These are phyloP conservation scores for Apeltes quadracus DNA, from an alignment of 2,113 vertebrate genomes.

Conservation along the genomic window DNA sequence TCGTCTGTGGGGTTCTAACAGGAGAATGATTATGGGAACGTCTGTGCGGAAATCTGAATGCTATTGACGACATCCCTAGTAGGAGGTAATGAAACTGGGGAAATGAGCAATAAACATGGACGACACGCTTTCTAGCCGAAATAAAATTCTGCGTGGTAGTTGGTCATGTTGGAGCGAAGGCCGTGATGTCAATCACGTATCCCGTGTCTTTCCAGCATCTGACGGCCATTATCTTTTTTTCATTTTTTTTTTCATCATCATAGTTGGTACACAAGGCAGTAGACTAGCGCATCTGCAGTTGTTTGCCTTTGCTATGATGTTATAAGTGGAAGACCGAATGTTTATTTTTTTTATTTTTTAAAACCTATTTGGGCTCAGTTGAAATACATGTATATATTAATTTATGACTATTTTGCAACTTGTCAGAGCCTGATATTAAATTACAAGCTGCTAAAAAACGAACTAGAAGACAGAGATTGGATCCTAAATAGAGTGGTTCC, in stretches of 20 bases:
- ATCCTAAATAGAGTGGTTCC: too few relatives aligned
- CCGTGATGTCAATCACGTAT: conserved; percentile 22
- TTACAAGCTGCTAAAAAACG: neutral
- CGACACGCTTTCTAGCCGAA: conserved; percentile 25
- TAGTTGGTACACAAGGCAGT: conserved; percentile 14
- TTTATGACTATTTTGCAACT: neutral
- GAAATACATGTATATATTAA: neutral
- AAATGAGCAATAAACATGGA: neutral
- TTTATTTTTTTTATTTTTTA: neutral
- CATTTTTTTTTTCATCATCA: conserved; percentile 52
- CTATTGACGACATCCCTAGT: conserved; percentile 29
- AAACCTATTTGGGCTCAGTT: neutral
- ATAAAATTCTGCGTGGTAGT: conserved; percentile 12
- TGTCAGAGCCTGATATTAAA: neutral
- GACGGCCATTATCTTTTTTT: conserved; percentile 18
- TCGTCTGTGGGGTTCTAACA: conserved; percentile 21
- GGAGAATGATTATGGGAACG: conserved; percentile 48
- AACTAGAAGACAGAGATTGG: neutral
- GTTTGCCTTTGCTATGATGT: neutral
- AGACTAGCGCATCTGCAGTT: conserved; percentile 12
- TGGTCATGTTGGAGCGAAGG: conserved; percentile 13
- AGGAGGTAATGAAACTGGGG: neutral
- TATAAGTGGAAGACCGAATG: neutral
- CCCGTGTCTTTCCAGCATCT: conserved; percentile 29
- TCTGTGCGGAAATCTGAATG: conserved; percentile 49